Evolutionary conservation across 2,888 invertebrate species (phyloP), one percentile per base, ranked within the genome.

Genomic region (Globia sparganii): DNA sequence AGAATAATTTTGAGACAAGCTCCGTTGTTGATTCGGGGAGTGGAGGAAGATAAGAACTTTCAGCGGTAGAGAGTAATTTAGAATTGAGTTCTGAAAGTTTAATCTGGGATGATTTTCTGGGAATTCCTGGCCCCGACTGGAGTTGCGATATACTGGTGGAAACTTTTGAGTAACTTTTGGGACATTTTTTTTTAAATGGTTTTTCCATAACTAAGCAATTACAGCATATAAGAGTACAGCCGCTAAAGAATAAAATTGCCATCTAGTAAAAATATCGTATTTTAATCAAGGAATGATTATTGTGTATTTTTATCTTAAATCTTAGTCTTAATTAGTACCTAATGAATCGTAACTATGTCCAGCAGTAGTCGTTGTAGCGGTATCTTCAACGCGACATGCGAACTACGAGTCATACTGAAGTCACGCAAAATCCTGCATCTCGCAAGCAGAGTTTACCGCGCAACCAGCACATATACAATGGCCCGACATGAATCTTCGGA

Each of bases 1-100:
- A 70, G 88, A 90, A 90, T 89, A 89, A 91, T 90, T 91, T 88
- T 86, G 83, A 84, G 81, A 88, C 86, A 89, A 80, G 84, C 83
- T 77, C 71, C 87, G 75, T 78, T 89, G 89, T 88, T 88, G 86
- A 86, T 80, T 86, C 64, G 18, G 58, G 3, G 15, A 21, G 11
- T 40, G 73, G 72, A 65, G 31, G 0, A 78, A 78, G 58, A 49
- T 64, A 75, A 46, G 49, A 75, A 64, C 73, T 72, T 72, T 21
- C 34, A 72, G 71, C 86, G 71, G 61, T 53, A 15, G 15, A 66
- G 11, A 25, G 9, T 78, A 34, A 70, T 53, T 53, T 46, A 21
- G 28, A 65, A 71, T 40, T 21, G 31, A 53, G 25, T 75, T n/a
- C 2, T n/a, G 15, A 53, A 75, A 75, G 11, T 75, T 78, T 37